Base-by-base conservation (phyloP, 1,140 invertebrate species). In the Drosophila ogumai region DNA sequence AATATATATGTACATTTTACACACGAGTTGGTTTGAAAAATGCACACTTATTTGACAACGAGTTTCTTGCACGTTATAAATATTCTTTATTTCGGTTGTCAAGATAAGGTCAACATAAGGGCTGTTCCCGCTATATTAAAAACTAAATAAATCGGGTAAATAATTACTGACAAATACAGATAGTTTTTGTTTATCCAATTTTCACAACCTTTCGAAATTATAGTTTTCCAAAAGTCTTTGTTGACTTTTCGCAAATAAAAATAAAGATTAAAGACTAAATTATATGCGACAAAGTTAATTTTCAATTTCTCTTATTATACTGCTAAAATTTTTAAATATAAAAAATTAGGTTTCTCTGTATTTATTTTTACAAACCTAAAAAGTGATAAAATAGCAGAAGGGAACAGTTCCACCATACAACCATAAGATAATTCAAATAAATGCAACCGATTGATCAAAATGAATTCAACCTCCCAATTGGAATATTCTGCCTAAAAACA, bases 1-100 rank as follows among this genome's bases (percentile, higher is more conserved):
- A 63, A 69, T 52, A 69, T 57, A 68, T 46, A 61, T 66, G 63
- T 69, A 61, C 63, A 44, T 64, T 60, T 78, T 73, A 73, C 65
- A 87, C 79, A 79, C 67, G 82, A 82, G 80, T 88, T 87, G 73
- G 84, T 87, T 87, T 87, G 65, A 80, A 84, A 54, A 90, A 75
- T 85, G 85, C 85, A 90, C 84, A 88, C 85, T 79, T 66, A 80
- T 90, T 91, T 90, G 74, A 76, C 82, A 88, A 81, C 86, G 79
- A 90, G 87, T 90, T 90, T 77, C 54, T 76, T 90, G 85, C 85
- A 88, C 85, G 85, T 64, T 88, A 74, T 75, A 66, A 61, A 75
- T 78, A 73, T 74, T 71, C 25, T 67, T 67, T 54, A 31, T 73
- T 90, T 81, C 56, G 71, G 56, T 66, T 88, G 46, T 60, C 40